Base-by-base conservation (phyloP, 2,797 vertebrate genomes). In the Neosilurus hyrtlii region DNA sequence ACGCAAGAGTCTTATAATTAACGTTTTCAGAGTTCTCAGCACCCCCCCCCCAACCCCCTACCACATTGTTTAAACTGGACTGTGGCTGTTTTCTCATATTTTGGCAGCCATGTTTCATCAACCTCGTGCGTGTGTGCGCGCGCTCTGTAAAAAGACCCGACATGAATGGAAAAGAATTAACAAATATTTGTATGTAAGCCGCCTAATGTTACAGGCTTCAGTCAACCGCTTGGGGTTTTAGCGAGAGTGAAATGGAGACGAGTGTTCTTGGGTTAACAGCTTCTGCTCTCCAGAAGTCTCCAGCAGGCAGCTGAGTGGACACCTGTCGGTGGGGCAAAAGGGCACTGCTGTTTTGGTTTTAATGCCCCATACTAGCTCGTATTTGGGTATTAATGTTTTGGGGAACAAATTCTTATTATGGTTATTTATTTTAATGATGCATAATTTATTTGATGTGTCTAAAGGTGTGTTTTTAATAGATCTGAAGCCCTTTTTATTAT, bases 261-360 rank as follows among this genome's bases (percentile, higher is more conserved):
- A 57, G 67, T 11, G 52, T 63, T 78, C 73, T 78, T 82, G 22
- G 65, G 66, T 81, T 67, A 75, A 84, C 83, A 75, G 70, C 52
- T 59, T 79, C 70, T 62, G n/a, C 83, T 75, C 62, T 81, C 54
- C 37, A 80, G 62, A 84, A 54, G 79, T 43, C 84, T 82, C 80
- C 66, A 35, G 49, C 72, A 35, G 72, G 83, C 77, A 61, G 65
- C 54, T 9, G 74, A 68, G 49, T 51, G n/a, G 80, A 73, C 80
- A 85, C 84, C 84, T 85, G 84, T 85, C 80, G 59, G 61, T n/a
- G 24, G 67, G 80, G 65, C 72, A 79, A 72, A 82, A 72, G 80
- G 78, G 37, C 79, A 76, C 35, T 52, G 18, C 37, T 59, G 75
- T 80, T 84, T 84, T 30, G 56, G 30, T 61, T 80, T 59, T 43